Evolutionary conservation across 2,797 vertebrate genomes (phyloP).

Genomic region (Microctenopoma steveboyesi): DNA sequence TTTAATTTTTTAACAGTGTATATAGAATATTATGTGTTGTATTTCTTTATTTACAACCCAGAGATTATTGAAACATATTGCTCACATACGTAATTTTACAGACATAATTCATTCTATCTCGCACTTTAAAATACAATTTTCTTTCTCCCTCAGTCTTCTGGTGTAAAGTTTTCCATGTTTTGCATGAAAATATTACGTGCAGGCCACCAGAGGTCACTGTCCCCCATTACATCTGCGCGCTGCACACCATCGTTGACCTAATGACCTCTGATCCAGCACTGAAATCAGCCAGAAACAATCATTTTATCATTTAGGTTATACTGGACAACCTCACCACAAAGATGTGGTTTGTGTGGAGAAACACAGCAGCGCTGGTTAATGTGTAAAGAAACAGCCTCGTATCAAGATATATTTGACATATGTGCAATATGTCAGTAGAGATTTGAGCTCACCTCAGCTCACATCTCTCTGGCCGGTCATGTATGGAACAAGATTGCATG

Average conservation of each 20-base stretch:
- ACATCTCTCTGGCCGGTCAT: conserved; percentile 45
- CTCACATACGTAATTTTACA: too few relatives aligned
- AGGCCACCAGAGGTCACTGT: conserved; percentile 71
- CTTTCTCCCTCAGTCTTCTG: background rate
- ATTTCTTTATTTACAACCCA: too few relatives aligned
- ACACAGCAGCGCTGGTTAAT: conserved; percentile 19
- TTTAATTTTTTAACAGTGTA: too few relatives aligned
- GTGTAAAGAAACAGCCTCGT: conserved; percentile 8
- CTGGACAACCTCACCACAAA: conserved; percentile 36
- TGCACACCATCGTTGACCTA: conserved; percentile 46
- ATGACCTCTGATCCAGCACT: conserved; percentile 60
- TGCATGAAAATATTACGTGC: background rate
- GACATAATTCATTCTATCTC: background rate
- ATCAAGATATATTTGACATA: conserved; percentile 51
- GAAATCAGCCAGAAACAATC: conserved; percentile 16
- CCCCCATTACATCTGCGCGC: conserved; percentile 4
- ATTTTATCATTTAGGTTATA: conserved; percentile 3
- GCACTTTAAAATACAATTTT: background rate
- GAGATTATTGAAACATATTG: too few relatives aligned
- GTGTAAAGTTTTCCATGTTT: background rate
- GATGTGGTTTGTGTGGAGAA: conserved; percentile 21
- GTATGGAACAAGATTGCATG: conserved; percentile 59
- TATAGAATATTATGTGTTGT: too few relatives aligned
- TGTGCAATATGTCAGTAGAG: conserved; percentile 64
- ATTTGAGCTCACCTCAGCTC: conserved; percentile 71